These are phyloP conservation scores for Setophaga kirtlandii DNA, from an alignment of 2,113 vertebrate species.

Conservation along the genomic window DNA sequence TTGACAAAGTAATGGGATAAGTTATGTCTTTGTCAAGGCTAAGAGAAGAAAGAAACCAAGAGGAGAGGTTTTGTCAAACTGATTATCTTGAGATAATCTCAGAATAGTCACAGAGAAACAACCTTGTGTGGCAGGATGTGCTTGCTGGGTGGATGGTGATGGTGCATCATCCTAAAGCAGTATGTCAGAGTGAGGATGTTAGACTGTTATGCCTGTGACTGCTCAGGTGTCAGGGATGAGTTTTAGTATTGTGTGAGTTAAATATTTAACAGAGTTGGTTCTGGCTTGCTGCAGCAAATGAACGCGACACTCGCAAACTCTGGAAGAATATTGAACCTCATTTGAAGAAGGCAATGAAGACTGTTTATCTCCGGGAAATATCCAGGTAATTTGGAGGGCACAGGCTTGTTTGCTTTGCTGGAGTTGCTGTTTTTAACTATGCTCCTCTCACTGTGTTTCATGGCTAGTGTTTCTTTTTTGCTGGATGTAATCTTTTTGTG, in stretches of 20 bases:
- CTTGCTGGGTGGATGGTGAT: neutral
- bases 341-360: slow-evolving; percentile 96
- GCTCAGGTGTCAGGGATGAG: neutral
- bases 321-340: slow-evolving; percentile 97
- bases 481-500: neutral
- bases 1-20: neutral
- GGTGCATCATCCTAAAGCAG: neutral
- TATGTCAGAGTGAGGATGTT: neutral
- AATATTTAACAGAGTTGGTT: slow-evolving; percentile 10
- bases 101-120: neutral
- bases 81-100: neutral
- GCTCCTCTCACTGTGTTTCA: neutral
- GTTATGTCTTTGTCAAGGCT: neutral
- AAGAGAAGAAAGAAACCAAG: neutral
- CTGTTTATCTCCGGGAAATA: slow-evolving; percentile 94
- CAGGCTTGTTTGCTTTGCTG: neutral
- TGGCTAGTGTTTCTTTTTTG: neutral
- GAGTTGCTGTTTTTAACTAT: neutral
- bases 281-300: slow-evolving; percentile 78
- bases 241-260: neutral
- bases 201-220: neutral
- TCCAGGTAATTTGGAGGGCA: slow-evolving; percentile 80
- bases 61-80: neutral
- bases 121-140: neutral
- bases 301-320: slow-evolving; percentile 90